Evolutionary conservation across 2,113 vertebrate species (phyloP), one percentile per base, ranked within the genome.

Genomic region (Steatornis caripensis): DNA sequence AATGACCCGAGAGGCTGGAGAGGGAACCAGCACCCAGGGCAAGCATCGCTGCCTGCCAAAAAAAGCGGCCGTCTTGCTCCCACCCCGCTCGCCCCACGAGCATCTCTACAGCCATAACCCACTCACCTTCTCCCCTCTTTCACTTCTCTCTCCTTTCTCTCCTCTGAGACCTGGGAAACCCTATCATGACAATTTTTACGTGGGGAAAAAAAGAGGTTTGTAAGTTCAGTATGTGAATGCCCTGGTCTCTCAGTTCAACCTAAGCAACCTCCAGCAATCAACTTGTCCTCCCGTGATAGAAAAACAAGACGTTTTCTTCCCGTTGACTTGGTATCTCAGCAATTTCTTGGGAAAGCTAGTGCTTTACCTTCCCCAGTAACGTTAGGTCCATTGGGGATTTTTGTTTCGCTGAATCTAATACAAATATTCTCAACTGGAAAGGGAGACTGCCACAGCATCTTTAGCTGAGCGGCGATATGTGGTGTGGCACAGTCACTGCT

Each of bases 101-200:
- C 86, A 70, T 12, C 58, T n/a, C 21, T 3, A 41, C 32, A 82
- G 69, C 93, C 72, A 39, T 2, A 24, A 20, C 34, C 17, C 84
- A 90, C 96, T 87, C 55, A 99, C 99, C 99, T 99, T 99, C 49
- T 99, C 99, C 60, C 99, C 99, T 95, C 98, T 98, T 55, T 99
- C 99, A 11, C 99, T 99, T 57, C 97, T 97, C 85, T 99, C 98
- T 34, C 99, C 99, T 78, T 99, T 99, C n/a, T 99, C 99, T 93
- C 99, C 99, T 97, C 97, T 98, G 75, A 99, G 94, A 30, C 99
- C 99, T 14, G 99, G 99, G 90, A 99, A 99, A 95, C 99, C 99
- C 99, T 99, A 93, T 39, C 49, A 51, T 45, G 21, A 74, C n/a
- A 64, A 72, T 29, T 89, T 95, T 89, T 85, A 72, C 34, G 19